Evolutionary conservation across 2,113 vertebrate species (phyloP).

Genomic region (Alectura lathami): DNA sequence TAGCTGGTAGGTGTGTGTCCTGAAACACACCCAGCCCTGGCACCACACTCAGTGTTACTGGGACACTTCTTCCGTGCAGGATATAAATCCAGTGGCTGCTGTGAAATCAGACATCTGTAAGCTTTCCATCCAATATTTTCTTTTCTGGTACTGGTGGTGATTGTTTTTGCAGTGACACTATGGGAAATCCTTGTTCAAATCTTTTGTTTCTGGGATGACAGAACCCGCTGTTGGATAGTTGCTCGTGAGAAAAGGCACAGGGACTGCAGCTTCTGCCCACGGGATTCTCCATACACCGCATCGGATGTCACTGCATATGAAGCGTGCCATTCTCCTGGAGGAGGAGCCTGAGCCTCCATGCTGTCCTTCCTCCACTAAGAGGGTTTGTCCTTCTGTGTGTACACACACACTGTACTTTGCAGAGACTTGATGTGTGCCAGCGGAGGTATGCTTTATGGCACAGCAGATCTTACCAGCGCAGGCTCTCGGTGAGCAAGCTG

Average conservation of each 20-base stretch:
- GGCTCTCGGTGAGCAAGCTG: not conserved
- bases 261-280: not conserved
- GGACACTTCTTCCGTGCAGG: not conserved
- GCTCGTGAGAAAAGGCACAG: not conserved
- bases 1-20: not conserved
- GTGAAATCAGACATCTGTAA: not conserved
- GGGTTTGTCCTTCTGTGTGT: not conserved
- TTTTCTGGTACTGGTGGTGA: not conserved
- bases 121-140: not conserved
- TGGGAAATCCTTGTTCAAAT: not conserved
- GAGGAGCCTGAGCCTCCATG: not conserved
- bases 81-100: not conserved
- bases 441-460: not conserved
- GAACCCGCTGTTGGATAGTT: not conserved
- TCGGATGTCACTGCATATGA: not conserved
- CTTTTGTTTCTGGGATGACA: not conserved
- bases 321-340: not conserved
- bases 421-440: not conserved
- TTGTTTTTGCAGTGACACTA: not conserved
- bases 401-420: not conserved
- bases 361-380: not conserved
- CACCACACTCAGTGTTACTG: not conserved
- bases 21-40: not conserved
- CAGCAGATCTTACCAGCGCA: not conserved
- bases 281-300: not conserved